These are phyloP conservation scores for Euplexia lucipara DNA, from an alignment of 2,888 invertebrate species.

Conservation along the genomic window DNA sequence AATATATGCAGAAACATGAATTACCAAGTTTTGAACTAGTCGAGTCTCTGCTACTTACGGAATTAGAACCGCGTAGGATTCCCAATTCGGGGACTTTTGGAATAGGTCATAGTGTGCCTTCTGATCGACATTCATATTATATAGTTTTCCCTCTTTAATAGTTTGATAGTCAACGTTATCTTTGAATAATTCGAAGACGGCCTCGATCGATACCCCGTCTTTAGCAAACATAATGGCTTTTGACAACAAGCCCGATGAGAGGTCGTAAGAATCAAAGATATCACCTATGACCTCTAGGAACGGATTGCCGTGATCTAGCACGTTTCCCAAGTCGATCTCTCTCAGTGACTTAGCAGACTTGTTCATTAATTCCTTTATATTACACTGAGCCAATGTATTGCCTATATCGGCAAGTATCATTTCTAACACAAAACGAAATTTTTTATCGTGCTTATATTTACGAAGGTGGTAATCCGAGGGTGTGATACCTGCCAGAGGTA, in stretches of 20 bases:
- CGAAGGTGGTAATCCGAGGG: background rate
- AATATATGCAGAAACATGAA: no score
- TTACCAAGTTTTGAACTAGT: no score
- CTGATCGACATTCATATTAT: background rate
- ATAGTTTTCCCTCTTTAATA: constrained; percentile 2
- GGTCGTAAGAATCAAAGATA: constrained; percentile 25
- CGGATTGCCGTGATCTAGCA: constrained; percentile 41
- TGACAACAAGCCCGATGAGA: constrained; percentile 19
- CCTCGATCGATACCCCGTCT: constrained; percentile 20
- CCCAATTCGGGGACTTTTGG: background rate
- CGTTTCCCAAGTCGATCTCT: constrained; percentile 23
- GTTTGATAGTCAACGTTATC: background rate
- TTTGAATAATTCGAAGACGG: constrained; percentile 12
- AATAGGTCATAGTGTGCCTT: background rate
- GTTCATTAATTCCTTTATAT: background rate
- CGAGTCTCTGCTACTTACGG: no score
- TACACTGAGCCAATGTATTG: constrained; percentile 16
- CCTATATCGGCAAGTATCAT: constrained; percentile 42
- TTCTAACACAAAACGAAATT: constrained; percentile 33
- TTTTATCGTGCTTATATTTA: constrained; percentile 17
- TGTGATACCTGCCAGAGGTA: background rate
- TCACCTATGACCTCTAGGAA: constrained; percentile 34
- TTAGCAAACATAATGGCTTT: constrained; percentile 27
- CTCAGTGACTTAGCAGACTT: constrained; percentile 18
- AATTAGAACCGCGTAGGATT: background rate